Evolutionary conservation across 2,113 vertebrate genomes (phyloP).

Genomic region (Microcebus murinus): DNA sequence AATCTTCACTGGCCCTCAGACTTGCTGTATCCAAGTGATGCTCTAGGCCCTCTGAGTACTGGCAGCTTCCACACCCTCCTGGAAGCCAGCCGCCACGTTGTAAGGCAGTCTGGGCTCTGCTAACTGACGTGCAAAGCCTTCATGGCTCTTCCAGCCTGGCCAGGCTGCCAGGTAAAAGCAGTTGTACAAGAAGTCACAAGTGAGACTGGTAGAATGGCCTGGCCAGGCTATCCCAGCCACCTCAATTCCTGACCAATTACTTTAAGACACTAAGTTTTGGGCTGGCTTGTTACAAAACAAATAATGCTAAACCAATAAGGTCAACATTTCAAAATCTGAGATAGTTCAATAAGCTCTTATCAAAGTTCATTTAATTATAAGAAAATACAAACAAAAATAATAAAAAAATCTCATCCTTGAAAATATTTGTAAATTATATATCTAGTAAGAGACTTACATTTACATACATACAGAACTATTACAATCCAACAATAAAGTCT

Average conservation of each 20-base stretch:
- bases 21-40: neutral
- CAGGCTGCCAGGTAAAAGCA: neutral
- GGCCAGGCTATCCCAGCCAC: neutral
- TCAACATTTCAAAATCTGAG: neutral
- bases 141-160: neutral
- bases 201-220: neutral
- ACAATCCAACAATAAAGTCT: neutral
- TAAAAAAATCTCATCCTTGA: neutral
- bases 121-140: neutral
- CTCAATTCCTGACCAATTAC: neutral
- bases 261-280: neutral
- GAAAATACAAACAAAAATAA: conserved; percentile 28
- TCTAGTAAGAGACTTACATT: neutral
- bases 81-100: neutral
- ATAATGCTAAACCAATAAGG: neutral
- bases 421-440: neutral
- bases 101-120: neutral
- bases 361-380: neutral
- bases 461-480: neutral
- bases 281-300: neutral
- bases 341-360: neutral
- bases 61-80: neutral
- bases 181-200: neutral
- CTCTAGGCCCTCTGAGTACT: neutral
- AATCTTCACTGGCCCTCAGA: neutral